Base-by-base conservation (phyloP, 2,797 vertebrate genomes). In the Scolopax bukidnonensis region DNA sequence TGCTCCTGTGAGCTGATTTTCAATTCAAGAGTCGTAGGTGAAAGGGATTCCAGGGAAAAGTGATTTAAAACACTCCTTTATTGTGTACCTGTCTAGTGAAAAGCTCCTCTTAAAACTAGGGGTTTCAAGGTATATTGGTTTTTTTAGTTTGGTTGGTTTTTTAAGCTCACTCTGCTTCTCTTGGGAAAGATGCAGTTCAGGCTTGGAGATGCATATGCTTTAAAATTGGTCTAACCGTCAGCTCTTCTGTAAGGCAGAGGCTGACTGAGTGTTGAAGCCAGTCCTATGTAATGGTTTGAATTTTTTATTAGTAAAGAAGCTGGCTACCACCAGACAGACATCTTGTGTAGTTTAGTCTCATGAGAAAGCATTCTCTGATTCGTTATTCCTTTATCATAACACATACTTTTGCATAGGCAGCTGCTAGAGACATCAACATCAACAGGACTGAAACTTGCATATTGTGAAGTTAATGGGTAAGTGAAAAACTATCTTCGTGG, bases 321-420 rank as follows among this genome's bases (percentile, higher is more conserved):
- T 82, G 74, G 36, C 56, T 91, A 54, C 54, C 81, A 88, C n/a
- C 67, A 91, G 85, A 74, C 33, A 74, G n/a, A 57, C 74, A 86
- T 96, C 67, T 78, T 94, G n/a, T 67, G 90, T 70, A 84, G 63
- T n/a, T 92, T 45, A 75, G 51, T 93, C 83, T 93, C 91, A 69
- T n/a, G 83, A 95, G 83, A 84, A 93, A 87, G 33, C 59, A 76
- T 73, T 78, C 54, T 84, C 50, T 85, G 89, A 90, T 92, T 81
- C 11, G 10, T 78, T 92, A 69, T 67, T 91, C 63, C 59, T 81
- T 59, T 71, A 30, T 69, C 5, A 5, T 51, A 73, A 89, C 43
- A 48, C 12, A 38, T 79, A 76, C 40, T 67, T 67, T 40, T 70
- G 71, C 81, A 90, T 23, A 86, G 73, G 79, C 80, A 94, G 63